Evolutionary conservation across 2,888 invertebrate genomes (phyloP).

Genomic region (Pristionchus entomophagus): DNA sequence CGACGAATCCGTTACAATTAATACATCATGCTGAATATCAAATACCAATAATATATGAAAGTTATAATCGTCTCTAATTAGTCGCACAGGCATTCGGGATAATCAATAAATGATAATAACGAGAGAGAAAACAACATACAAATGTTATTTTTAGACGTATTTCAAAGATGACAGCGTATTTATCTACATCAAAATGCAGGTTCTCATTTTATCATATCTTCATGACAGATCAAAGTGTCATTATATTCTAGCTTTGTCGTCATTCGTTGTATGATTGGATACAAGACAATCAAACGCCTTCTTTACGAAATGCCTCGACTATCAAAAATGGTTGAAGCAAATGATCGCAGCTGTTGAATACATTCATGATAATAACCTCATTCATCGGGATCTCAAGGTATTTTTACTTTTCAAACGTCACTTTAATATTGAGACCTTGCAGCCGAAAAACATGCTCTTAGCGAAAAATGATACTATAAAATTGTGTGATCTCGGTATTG

Average conservation of each 20-base stretch:
- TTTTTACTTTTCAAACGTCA: too few relatives aligned
- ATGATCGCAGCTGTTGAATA: neutral
- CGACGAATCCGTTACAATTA: too few relatives aligned
- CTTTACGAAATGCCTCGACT: neutral
- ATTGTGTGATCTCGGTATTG: neutral
- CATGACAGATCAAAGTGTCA: too few relatives aligned
- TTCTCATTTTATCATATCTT: neutral
- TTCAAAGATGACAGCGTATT: neutral
- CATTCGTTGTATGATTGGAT: too few relatives aligned
- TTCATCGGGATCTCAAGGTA: neutral
- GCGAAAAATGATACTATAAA: neutral
- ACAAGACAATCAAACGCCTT: neutral
- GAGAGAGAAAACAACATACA: too few relatives aligned
- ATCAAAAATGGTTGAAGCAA: neutral
- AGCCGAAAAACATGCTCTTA: neutral
- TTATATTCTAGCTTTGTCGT: too few relatives aligned
- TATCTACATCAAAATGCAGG: conserved; percentile 78
- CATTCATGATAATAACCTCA: neutral
- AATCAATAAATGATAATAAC: too few relatives aligned
- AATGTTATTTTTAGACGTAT: neutral
- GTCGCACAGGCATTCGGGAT: too few relatives aligned
- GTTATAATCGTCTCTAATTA: too few relatives aligned
- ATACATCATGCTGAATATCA: too few relatives aligned
- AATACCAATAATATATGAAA: too few relatives aligned
- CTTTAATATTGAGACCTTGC: neutral